phyloP scores from a whole-genome alignment of 92 coral and sea anemone genomes.

The Nematostella vectensis region DNA sequence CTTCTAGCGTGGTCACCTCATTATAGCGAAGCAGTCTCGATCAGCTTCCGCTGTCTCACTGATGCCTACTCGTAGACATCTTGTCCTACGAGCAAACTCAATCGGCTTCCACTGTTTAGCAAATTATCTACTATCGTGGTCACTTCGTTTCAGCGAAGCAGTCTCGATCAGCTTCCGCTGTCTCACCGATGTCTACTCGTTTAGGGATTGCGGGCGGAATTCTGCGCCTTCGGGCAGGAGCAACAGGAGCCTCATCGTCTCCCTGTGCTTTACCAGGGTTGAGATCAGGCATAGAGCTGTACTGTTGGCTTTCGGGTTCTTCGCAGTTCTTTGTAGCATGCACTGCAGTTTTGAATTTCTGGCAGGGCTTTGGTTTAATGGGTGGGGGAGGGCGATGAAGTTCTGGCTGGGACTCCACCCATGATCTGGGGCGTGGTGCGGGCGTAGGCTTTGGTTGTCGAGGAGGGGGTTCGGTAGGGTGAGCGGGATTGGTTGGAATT shows the following conservation, averaged over 20 bases:
- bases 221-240: slow-evolving; percentile 32
- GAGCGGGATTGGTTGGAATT: background rate
- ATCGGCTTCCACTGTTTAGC: no score
- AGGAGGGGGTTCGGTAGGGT: slow-evolving; percentile 23
- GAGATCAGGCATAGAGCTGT: background rate
- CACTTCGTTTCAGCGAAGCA: no score
- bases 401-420: slow-evolving; percentile 8
- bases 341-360: slow-evolving; percentile 3
- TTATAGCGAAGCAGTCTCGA: no score
- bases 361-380: slow-evolving; percentile 30
- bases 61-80: no score
- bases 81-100: no score
- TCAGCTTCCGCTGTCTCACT: no score
- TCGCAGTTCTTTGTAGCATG: background rate
- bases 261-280: slow-evolving; percentile 1
- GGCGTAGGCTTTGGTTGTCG: slow-evolving; percentile 41
- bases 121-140: no score
- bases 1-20: no score
- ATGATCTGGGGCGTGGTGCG: slow-evolving; percentile 49
- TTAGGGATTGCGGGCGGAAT: slow-evolving; percentile 40
- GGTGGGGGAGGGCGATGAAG: slow-evolving; percentile 17
- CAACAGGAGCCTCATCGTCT: slow-evolving; percentile 11
- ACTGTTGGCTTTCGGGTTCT: background rate
- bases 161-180: no score
- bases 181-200: no score